Percentiles rank a stretch among this genome's conserved stretches.
Evolutionary conservation across 2,797 vertebrate species (phyloP).

Genomic region (Characodon lateralis): DNA sequence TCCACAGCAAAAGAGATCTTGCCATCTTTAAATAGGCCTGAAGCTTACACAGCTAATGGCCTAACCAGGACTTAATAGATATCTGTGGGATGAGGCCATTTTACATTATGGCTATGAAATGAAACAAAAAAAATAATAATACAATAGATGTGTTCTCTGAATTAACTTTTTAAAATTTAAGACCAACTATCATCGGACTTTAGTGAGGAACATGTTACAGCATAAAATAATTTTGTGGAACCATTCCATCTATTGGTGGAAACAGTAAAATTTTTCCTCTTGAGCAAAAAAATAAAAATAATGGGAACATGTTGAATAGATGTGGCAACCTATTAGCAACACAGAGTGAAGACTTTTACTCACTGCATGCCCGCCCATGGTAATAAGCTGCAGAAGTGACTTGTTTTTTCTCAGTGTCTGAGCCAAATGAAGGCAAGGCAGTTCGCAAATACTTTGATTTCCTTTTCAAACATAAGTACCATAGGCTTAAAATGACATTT

Average conservation of each 20-base stretch:
- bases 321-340: neutral
- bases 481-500: neutral
- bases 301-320: neutral
- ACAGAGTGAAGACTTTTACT: neutral
- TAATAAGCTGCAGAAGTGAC: neutral
- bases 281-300: neutral
- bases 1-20: slow-evolving; percentile 10
- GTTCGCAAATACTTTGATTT: too few relatives aligned
- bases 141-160: neutral
- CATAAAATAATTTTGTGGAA: too few relatives aligned
- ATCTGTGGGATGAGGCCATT: neutral
- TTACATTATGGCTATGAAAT: neutral
- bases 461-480: neutral
- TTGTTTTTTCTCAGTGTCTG: neutral
- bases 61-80: neutral
- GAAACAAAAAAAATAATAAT: neutral
- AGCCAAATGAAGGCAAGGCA: neutral
- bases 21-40: slow-evolving; percentile 8
- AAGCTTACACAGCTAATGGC: slow-evolving; percentile 12
- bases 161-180: neutral
- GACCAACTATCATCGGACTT: neutral
- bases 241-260: too few relatives aligned
- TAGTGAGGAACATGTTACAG: too few relatives aligned
- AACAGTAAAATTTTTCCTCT: neutral
- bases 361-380: too few relatives aligned